phyloP scores from a whole-genome alignment of 2,113 vertebrate species.

The Hippocampus abdominalis region DNA sequence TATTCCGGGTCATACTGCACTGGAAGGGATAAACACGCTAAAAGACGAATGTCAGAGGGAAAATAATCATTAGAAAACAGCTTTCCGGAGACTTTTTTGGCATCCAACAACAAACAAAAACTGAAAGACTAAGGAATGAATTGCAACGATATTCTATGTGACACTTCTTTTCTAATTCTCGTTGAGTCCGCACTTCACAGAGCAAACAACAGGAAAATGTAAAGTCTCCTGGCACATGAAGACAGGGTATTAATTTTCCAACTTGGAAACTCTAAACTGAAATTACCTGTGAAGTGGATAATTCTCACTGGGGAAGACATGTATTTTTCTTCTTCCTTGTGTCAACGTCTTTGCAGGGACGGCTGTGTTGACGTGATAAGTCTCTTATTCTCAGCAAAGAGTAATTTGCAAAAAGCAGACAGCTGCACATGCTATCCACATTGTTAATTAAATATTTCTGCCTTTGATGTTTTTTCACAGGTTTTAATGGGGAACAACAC shows the following conservation, averaged over 20 bases:
- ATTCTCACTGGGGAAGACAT: slow-evolving; percentile 66
- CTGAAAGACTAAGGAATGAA: slow-evolving; percentile 28
- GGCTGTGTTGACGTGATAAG: slow-evolving; percentile 75
- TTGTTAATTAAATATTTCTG: slow-evolving; percentile 78
- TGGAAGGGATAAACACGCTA: slow-evolving; percentile 38
- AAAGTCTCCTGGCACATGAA: slow-evolving; percentile 61
- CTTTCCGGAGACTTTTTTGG: slow-evolving; percentile 17
- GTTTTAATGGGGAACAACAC: slow-evolving; percentile 70
- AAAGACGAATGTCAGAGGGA: slow-evolving; percentile 16
- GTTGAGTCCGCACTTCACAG: slow-evolving; percentile 41
- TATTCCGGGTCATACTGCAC: slow-evolving; percentile 30
- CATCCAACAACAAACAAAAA: slow-evolving; percentile 34
- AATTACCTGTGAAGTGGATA: slow-evolving; percentile 74
- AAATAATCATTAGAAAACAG: slow-evolving; percentile 38
- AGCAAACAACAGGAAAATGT: slow-evolving; percentile 49
- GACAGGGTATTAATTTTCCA: slow-evolving; percentile 68
- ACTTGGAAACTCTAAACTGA: slow-evolving; percentile 65
- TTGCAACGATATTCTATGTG: slow-evolving; percentile 31
- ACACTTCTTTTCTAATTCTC: slow-evolving; percentile 30
- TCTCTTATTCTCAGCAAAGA: slow-evolving; percentile 73
- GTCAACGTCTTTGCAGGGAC: slow-evolving; percentile 71
- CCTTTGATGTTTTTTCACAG: slow-evolving; percentile 74
- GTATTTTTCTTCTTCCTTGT: slow-evolving; percentile 62
- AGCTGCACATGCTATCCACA: slow-evolving; percentile 69
- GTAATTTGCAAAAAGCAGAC: slow-evolving; percentile 71